phyloP scores from a whole-genome alignment of 2,113 vertebrate genomes.

The Danionella cerebrum region DNA sequence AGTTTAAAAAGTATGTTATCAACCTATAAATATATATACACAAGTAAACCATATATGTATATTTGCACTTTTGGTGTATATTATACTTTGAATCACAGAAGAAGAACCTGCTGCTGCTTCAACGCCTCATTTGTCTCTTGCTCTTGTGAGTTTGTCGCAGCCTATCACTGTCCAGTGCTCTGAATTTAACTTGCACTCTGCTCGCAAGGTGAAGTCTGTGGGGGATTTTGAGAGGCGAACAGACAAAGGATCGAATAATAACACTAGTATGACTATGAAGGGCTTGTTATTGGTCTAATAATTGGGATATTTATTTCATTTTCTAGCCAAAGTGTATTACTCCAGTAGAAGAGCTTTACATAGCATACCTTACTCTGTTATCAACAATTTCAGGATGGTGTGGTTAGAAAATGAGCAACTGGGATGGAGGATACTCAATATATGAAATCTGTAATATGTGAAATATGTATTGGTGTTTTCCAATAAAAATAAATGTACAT shows the following conservation, averaged over 20 bases:
- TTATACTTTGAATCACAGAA: constrained; percentile 37
- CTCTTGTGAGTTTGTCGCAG: constrained; percentile 50
- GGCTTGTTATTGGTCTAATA: constrained; percentile 16
- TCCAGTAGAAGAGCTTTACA: not conserved
- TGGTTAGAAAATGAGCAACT: not conserved
- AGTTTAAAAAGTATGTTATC: constrained; percentile 48
- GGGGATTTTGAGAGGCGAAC: not conserved
- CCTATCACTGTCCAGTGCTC: constrained; percentile 52
- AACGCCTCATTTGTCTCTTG: constrained; percentile 44
- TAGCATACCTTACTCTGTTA: not conserved
- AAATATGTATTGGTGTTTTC: constrained; percentile 31
- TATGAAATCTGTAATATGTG: constrained; percentile 26
- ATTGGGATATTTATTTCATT: not conserved
- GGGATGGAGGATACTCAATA: not conserved
- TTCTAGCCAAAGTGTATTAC: not conserved
- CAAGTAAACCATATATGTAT: not conserved
- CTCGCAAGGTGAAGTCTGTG: constrained; percentile 43
- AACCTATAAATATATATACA: constrained; percentile 41
- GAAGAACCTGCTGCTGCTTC: constrained; percentile 52
- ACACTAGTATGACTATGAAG: not conserved
- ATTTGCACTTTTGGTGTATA: constrained; percentile 36
- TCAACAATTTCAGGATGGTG: not conserved
- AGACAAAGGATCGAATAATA: not conserved
- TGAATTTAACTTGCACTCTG: constrained; percentile 44
- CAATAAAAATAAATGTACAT: constrained; percentile 39